Evolutionary conservation across 2,797 vertebrate species (phyloP).

Genomic region (Sebastes trivittatus): DNA sequence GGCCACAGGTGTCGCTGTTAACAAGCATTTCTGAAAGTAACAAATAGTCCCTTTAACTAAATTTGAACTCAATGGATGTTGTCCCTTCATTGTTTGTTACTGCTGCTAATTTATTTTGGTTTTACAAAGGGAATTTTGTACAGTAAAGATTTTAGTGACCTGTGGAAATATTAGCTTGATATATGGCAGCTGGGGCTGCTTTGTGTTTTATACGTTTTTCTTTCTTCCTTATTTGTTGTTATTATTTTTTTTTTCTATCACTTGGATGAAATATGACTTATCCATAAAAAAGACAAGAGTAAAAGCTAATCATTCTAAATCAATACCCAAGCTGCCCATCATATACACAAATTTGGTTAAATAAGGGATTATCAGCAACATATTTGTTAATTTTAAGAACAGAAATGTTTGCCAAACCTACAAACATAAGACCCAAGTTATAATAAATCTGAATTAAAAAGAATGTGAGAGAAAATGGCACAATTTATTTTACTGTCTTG

Average conservation of each 20-base stretch:
- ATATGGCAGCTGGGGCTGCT: too few relatives aligned
- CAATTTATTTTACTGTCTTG: not conserved
- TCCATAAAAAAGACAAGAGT: not conserved
- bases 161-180: not conserved
- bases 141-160: not conserved
- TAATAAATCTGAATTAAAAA: not conserved
- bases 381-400: too few relatives aligned
- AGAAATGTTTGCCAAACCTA: not conserved
- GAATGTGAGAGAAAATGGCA: not conserved
- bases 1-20: too few relatives aligned
- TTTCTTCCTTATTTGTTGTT: not conserved
- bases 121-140: not conserved
- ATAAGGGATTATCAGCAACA: not conserved
- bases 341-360: not conserved
- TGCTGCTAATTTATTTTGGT: not conserved
- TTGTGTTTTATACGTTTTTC: not conserved
- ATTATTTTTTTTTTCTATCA: not conserved
- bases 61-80: not conserved
- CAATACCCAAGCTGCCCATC: not conserved
- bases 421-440: not conserved
- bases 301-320: not conserved
- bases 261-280: not conserved
- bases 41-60: not conserved
- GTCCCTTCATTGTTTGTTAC: not conserved
- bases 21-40: too few relatives aligned